Percentiles rank a stretch among this genome's conserved stretches.
Conservation (phyloP, 1,140 invertebrate genomes). For the Macrocentrus cingulum region DNA sequence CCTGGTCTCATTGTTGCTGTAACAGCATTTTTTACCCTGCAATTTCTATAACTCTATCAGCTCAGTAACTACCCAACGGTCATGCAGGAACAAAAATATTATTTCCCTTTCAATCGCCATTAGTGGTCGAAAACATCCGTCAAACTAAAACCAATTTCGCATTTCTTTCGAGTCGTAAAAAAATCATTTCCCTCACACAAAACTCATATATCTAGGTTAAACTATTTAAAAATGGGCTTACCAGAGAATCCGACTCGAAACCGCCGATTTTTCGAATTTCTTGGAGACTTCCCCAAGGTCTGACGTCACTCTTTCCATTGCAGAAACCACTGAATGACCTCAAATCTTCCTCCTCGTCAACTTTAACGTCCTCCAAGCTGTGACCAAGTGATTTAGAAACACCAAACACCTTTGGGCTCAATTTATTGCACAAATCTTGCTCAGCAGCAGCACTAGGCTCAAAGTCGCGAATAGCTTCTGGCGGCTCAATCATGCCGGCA, state of each 20-base stretch:
- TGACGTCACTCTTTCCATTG: constrained; percentile 37
- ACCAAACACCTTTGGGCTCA: constrained; percentile 64
- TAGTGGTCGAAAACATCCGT: no score
- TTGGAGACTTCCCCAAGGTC: constrained; percentile 64
- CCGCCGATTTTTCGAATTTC: constrained; percentile 58
- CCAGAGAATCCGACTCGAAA: constrained; percentile 37
- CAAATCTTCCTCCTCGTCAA: constrained; percentile 41
- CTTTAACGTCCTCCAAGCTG: constrained; percentile 64
- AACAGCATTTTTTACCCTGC: background rate
- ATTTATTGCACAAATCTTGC: constrained; percentile 49
- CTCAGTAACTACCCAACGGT: no score
- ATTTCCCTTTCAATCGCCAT: no score
- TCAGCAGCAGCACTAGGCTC: constrained; percentile 23
- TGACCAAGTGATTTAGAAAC: constrained; percentile 54
- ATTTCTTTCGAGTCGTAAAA: no score
- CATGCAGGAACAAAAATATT: no score
- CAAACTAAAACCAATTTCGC: no score
- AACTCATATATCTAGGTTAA: no score
- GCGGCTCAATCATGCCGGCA: constrained; percentile 30
- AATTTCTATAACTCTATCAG: background rate
- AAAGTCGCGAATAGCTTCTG: constrained; percentile 45
- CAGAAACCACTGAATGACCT: constrained; percentile 43
- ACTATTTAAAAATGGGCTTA: constrained; percentile 39
- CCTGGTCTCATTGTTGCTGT: background rate
- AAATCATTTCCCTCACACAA: no score